A percentile compares a stretch with the other conserved stretches of the same genome.
phyloP scores from a whole-genome alignment of 2,797 vertebrate genomes.

The Anisognathus igniventris region DNA sequence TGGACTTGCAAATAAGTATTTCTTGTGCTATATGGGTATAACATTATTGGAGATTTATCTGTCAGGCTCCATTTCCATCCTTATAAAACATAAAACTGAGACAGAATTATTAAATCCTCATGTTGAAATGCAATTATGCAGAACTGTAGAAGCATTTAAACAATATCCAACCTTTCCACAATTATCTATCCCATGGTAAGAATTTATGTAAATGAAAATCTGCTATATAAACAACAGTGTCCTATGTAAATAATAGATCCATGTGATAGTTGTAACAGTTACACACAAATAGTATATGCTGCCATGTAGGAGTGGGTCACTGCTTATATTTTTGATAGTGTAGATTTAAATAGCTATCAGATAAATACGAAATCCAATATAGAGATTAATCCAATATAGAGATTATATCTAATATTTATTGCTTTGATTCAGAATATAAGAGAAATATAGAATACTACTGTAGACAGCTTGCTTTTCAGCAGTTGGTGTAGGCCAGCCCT shows the following conservation, averaged over 20 bases:
- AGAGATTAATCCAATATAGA: slow-evolving; percentile 60
- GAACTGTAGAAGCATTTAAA: neutral
- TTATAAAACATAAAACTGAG: neutral
- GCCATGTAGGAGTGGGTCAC: slow-evolving; percentile 27
- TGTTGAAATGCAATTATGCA: neutral
- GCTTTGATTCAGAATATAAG: slow-evolving; percentile 32
- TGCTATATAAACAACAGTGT: neutral
- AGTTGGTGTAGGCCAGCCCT: neutral
- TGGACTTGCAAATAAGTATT: neutral
- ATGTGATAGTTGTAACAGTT: slow-evolving; percentile 1
- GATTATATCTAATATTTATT: slow-evolving; percentile 70
- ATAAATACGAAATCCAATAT: slow-evolving; percentile 53
- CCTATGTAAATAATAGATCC: slow-evolving; percentile 3
- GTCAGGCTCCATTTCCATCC: neutral
- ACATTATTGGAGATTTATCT: neutral
- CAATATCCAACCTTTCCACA: neutral
- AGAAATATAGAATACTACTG: slow-evolving; percentile 15
- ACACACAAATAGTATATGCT: neutral
- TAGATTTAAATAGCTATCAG: slow-evolving; percentile 59
- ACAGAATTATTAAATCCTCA: neutral
- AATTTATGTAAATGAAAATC: neutral
- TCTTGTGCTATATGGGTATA: neutral
- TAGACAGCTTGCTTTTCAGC: slow-evolving; percentile 27
- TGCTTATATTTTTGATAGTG: slow-evolving; percentile 51
- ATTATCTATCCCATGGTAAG: neutral